Evolutionary conservation across 1,140 invertebrate species (phyloP), one percentile per base, ranked within the genome.

Genomic region (Drosophila cardini): DNA sequence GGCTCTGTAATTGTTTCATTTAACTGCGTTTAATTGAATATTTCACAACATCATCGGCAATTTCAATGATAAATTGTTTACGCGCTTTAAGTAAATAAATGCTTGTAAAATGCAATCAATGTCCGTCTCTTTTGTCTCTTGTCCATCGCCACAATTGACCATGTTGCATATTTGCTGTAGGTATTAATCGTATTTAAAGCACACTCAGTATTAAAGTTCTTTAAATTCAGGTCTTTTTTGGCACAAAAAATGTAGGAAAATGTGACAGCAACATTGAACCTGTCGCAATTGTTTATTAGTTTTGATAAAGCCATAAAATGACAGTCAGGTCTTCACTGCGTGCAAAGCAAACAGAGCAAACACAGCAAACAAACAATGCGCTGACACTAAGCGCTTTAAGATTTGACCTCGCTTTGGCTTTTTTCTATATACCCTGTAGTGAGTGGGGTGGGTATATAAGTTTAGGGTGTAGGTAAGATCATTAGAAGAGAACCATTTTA

Each of bases 11-110:
- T 86, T 81, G 82, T 86, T 81, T 81, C 78, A 72, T 78, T 85
- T 85, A 81, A 86, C 83, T 76, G 68, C 76, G 63, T 87, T 85
- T 86, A 86, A 86, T 86, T 86, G 82, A 86, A 86, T 86, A 87
- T 87, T 79, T 79, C 83, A 69, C 76, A 58, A 15, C 57, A 45
- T 30, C 9, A 40, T 21, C 46, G 16, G 48, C 53, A 45, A 13
- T 53, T 57, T 56, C 40, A 56, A 56, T 87, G 76, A 79, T 87
- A 74, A 79, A 86, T 86, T 87, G 82, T 83, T 87, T 87, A 79
- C 79, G 75, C 76, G 68, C 48, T 79, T 82, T 79, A 87, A 79
- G 82, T 78, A 82, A 87, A 86, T 76, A 79, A 70, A 83, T 72
- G 72, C 63, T 76, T 76, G 82, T 72, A 76, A 79, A 52, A 52